Evolutionary conservation across 2,797 vertebrate genomes (phyloP), one percentile per base, ranked within the genome.

Genomic region (Bradypodion ventrale): DNA sequence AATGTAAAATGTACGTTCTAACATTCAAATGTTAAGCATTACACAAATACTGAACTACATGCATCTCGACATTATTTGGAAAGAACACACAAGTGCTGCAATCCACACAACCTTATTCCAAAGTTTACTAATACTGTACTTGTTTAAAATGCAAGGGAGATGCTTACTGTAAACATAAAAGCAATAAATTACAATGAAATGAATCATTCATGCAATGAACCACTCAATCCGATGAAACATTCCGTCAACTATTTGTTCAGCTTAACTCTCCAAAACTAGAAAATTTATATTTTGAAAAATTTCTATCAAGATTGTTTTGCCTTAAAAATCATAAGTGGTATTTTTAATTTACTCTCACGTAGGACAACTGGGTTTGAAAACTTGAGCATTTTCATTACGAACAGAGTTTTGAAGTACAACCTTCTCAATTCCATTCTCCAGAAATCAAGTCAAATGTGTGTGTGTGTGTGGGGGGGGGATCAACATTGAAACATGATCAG

Each of bases 401-500:
- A 76, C 15, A 42, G 5, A 59, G 29, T 65, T 44, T 56, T 4
- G 29, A 27, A n/a, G 42, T 27, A 62, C 65, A 85, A 12, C 12
- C 7, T 29, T 32, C 52, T 35, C n/a, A 42, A 40, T 68, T 23
- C 52, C 49, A 27, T 2, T 52, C 32, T 27, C 73, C 76, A 29
- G 21, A 87, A 92, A 89, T 82, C 76, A 78, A 85, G 86, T 70
- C 78, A 83, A 60, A 77, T 49, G n/a, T n/a, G n/a, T n/a, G n/a
- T n/a, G n/a, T n/a, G n/a, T n/a, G n/a, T n/a, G n/a, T n/a, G n/a
- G n/a, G n/a, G n/a, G n/a, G n/a, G n/a, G n/a, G n/a, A 15, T 85
- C 89, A 79, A 78, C 81, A 69, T 52, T 82, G 68, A 73, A 81
- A 82, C 79, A 86, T 75, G 83, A 79, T 77, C 65, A 86, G 80